Evolutionary conservation across 2,888 invertebrate genomes (phyloP).

Genomic region (Polietes domitor): DNA sequence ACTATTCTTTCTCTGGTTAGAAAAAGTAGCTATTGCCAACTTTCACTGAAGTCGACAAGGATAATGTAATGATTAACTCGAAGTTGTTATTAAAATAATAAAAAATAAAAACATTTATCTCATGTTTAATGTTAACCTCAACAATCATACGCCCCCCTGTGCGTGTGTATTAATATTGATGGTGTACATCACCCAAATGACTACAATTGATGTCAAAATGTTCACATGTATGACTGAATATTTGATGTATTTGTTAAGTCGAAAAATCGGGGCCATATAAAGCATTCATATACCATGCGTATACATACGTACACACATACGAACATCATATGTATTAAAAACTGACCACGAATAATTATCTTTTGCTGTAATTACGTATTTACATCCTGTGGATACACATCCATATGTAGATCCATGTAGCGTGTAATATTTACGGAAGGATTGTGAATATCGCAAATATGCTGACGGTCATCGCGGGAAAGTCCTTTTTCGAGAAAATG

Average conservation of each 20-base stretch:
- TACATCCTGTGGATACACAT: background rate
- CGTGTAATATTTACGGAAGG: background rate
- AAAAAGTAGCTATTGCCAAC: no score
- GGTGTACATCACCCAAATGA: background rate
- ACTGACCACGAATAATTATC: background rate
- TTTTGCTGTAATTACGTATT: background rate
- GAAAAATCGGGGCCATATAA: no score
- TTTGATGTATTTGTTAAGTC: no score
- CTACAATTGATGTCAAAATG: slow-evolving; percentile 2
- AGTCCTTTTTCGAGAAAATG: background rate
- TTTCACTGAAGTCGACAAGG: no score
- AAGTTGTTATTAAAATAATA: no score
- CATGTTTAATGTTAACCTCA: no score
- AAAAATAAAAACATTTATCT: no score
- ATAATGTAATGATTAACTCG: no score
- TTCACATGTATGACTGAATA: background rate
- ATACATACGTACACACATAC: slow-evolving; percentile 14
- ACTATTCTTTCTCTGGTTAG: no score
- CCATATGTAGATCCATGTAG: background rate
- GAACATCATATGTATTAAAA: no score
- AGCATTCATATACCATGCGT: background rate
- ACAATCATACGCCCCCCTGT: no score
- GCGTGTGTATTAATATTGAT: no score
- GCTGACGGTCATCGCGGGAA: background rate
- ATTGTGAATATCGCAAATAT: background rate